Conservation (phyloP, 2,113 vertebrate genomes). For the Athene noctua region DNA sequence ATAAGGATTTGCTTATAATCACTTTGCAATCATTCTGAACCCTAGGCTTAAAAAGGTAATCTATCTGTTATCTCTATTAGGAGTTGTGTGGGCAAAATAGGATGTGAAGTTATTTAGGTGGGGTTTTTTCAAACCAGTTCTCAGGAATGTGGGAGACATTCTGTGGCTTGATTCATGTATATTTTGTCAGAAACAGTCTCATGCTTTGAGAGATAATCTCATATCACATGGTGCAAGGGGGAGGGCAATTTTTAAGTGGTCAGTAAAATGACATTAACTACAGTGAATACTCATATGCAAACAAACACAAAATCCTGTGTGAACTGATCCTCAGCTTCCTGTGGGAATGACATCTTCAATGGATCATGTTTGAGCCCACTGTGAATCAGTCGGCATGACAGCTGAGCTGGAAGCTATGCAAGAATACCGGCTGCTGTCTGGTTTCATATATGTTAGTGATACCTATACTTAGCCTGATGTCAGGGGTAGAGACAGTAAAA, state of each 20-base stretch:
- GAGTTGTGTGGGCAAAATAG: neutral
- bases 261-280: conserved; percentile 48
- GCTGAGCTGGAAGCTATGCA: conserved; percentile 21
- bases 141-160: neutral
- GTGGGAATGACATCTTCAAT: conserved; percentile 48
- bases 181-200: conserved; percentile 14
- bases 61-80: neutral
- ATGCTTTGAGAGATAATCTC: conserved; percentile 11
- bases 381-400: neutral
- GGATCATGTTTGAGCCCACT: conserved; percentile 42
- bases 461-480: neutral
- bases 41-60: neutral
- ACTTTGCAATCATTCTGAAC: neutral
- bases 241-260: conserved; percentile 1
- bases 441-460: neutral
- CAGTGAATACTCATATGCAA: conserved; percentile 27
- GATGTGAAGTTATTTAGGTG: neutral
- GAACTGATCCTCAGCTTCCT: conserved; percentile 55
- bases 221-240: conserved; percentile 10
- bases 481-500: neutral
- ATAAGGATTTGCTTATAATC: neutral
- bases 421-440: neutral
- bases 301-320: conserved; percentile 57
- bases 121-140: neutral
- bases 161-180: neutral